Conservation (phyloP, 2,888 invertebrate species). For the Zhuqinia jingwanae region DNA sequence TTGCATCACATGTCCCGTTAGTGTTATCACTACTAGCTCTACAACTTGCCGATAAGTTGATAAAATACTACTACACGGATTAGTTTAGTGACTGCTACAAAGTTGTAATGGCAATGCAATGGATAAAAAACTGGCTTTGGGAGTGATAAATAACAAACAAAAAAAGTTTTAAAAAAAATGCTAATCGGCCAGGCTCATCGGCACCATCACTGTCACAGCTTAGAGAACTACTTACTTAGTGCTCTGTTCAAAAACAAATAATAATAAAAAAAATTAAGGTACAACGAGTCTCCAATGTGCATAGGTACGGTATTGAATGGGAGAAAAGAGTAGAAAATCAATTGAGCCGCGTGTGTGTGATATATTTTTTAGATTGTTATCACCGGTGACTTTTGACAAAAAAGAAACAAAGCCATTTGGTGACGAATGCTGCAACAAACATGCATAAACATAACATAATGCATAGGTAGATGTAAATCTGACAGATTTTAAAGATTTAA, state of each 20-base stretch:
- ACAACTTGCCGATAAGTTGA: not conserved
- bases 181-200: slow-evolving; percentile 28
- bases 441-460: too few species aligned
- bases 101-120: too few species aligned
- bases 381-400: slow-evolving; percentile 22
- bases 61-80: not conserved
- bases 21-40: not conserved
- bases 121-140: slow-evolving; percentile 29
- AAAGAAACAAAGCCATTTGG: not conserved
- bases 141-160: slow-evolving; percentile 1
- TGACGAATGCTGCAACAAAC: not conserved
- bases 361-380: slow-evolving; percentile 35
- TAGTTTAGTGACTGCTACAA: not conserved
- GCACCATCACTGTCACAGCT: slow-evolving; percentile 1
- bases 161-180: slow-evolving; percentile 28
- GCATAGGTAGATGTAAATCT: not conserved
- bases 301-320: too few species aligned
- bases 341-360: slow-evolving; percentile 19
- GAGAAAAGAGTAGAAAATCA: slow-evolving; percentile 21
- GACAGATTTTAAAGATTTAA: not conserved
- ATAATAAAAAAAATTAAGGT: not conserved
- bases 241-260: not conserved
- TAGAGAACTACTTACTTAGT: too few species aligned
- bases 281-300: not conserved
- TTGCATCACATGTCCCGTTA: slow-evolving; percentile 8